phyloP scores from a whole-genome alignment of 2,888 invertebrate species.

The Patella ulyssiponensis region DNA sequence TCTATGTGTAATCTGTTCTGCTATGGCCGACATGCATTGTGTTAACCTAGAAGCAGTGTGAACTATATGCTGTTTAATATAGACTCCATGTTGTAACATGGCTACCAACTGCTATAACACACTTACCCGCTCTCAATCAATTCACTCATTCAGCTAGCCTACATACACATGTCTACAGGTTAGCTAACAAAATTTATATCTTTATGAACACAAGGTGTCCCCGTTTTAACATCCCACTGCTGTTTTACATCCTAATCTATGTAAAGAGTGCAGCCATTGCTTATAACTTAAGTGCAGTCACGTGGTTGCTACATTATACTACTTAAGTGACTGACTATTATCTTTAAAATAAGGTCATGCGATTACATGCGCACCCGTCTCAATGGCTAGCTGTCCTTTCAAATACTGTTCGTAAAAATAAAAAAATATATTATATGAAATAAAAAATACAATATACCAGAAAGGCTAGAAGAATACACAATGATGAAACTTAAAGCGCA shows the following conservation, averaged over 20 bases:
- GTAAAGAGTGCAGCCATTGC: conserved; percentile 1
- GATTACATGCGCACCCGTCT: background rate
- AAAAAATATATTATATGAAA: too few relatives aligned
- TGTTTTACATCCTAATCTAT: too few relatives aligned
- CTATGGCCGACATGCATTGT: background rate
- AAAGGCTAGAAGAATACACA: too few relatives aligned
- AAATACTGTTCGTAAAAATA: too few relatives aligned
- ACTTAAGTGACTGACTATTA: background rate
- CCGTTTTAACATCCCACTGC: too few relatives aligned
- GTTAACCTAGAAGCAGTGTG: background rate
- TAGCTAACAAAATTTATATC: too few relatives aligned
- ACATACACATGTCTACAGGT: background rate
- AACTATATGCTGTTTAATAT: too few relatives aligned
- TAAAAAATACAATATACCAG: too few relatives aligned
- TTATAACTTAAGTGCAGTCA: conserved; percentile 4
- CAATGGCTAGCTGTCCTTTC: too few relatives aligned
- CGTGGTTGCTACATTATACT: conserved; percentile 2
- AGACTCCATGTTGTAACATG: background rate
- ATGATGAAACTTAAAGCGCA: too few relatives aligned
- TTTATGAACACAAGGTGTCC: too few relatives aligned
- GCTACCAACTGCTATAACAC: background rate
- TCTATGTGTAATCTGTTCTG: too few relatives aligned
- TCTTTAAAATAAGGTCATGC: conserved; percentile 7
- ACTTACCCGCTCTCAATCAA: background rate
- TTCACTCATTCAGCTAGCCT: background rate